Conservation (phyloP, 2,797 vertebrate genomes). For the Cossypha caffra region DNA sequence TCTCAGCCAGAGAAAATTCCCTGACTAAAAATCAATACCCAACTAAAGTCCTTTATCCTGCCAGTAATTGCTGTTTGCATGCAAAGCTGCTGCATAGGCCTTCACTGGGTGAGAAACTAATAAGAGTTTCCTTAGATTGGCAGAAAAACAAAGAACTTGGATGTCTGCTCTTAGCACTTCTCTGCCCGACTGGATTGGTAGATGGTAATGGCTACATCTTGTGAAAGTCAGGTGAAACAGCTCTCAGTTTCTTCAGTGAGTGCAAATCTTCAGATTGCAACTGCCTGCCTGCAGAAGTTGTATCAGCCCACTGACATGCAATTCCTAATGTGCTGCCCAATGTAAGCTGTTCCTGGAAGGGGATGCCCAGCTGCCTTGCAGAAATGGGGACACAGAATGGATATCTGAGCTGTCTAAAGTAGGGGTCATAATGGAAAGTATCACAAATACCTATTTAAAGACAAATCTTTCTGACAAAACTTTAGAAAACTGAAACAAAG, state of each 20-base stretch:
- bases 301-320: neutral
- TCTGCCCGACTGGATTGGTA: neutral
- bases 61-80: constrained; percentile 55
- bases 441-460: neutral
- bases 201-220: neutral
- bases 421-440: neutral
- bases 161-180: constrained; percentile 17
- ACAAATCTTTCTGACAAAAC: neutral
- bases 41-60: constrained; percentile 44
- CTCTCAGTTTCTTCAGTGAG: neutral
- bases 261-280: neutral
- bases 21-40: constrained; percentile 70
- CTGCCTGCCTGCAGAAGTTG: neutral
- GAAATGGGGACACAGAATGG: neutral
- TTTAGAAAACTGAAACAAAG: neutral
- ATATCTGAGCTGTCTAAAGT: neutral
- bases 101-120: constrained; percentile 34
- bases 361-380: no score
- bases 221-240: neutral
- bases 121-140: constrained; percentile 31
- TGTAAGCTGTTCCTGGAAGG: neutral
- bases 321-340: neutral
- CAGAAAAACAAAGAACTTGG: constrained; percentile 38
- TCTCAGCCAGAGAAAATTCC: constrained; percentile 22
- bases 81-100: constrained; percentile 48